Evolutionary conservation across 1,140 invertebrate species (phyloP), one percentile per base, ranked within the genome.

Genomic region (Drosophila melanogaster): DNA sequence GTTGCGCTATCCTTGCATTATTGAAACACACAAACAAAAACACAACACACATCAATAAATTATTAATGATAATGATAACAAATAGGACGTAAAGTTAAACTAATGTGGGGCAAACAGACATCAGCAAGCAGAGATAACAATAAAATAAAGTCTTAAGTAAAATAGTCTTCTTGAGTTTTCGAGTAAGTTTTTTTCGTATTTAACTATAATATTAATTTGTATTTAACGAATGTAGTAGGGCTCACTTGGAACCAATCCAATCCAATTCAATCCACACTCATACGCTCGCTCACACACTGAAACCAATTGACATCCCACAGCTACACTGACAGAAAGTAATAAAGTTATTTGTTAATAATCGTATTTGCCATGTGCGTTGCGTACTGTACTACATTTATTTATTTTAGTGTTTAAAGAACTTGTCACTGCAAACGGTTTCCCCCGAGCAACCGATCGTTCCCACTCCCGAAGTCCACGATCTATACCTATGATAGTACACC

Each of bases 301-400:
- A 50, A 62, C 38, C 51, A 26, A 56, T 19, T 60, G 44, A 80
- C 53, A 73, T 64, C 22, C 41, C 37, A 41, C 46, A 72, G 40
- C 57, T 33, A 47, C 60, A 44, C 33, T 40, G 43, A 58, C 65
- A 60, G 41, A 65, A 50, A 43, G 43, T 61, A 84, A 79, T 71
- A 64, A 84, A 83, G 80, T 87, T 87, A 87, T 87, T 78, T 86
- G 81, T 86, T 86, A 86, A 86, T 72, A 73, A 85, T 78, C 69
- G 69, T 81, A 81, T 64, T 76, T 76, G 81, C 81, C 81, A 85
- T 84, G 81, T 79, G 80, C 80, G 66, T 72, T 79, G 76, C 81
- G 78, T 56, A 75, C 73, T 81, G 76, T 81, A 69, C 62, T 84
- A 62, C 58, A 78, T 71, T 71, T 85, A 81, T 81, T 74, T 86